Evolutionary conservation across 2,113 vertebrate species (phyloP).

Genomic region (human (Homo sapiens)): DNA sequence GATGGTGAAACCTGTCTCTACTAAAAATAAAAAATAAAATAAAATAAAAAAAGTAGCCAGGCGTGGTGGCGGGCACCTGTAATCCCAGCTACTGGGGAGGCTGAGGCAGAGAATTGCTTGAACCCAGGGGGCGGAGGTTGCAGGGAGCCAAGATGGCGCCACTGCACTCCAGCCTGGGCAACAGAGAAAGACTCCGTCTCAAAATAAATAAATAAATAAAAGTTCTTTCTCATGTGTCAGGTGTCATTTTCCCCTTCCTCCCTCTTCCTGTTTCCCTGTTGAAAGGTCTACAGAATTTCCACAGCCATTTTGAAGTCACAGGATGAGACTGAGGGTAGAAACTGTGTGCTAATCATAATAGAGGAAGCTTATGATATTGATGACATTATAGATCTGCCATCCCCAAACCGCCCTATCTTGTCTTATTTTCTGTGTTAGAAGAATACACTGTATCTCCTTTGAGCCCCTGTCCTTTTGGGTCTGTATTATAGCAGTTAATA

Average conservation of each 20-base stretch:
- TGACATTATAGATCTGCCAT: fast-evolving
- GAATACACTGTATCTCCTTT: background rate
- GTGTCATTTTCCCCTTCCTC: background rate
- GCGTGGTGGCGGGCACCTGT: too few species aligned
- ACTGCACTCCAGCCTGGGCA: too few species aligned
- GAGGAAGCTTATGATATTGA: fast-evolving
- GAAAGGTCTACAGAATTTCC: background rate
- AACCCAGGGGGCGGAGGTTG: fast-evolving
- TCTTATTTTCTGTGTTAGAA: background rate
- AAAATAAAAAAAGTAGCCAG: too few species aligned
- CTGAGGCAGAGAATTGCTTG: too few species aligned
- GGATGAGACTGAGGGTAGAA: background rate
- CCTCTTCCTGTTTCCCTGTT: background rate
- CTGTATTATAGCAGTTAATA: background rate
- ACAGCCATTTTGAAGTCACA: background rate
- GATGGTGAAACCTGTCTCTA: too few species aligned
- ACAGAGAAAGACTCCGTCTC: too few species aligned
- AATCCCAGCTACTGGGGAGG: too few species aligned
- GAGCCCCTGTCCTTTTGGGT: background rate
- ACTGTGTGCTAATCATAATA: background rate
- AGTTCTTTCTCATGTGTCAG: background rate
- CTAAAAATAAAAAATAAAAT: too few species aligned
- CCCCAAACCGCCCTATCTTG: background rate
- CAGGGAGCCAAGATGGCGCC: too few species aligned
- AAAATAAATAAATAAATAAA: too few species aligned